Base-by-base conservation (phyloP, 2,113 vertebrate species). In the Phoxinus phoxinus region DNA sequence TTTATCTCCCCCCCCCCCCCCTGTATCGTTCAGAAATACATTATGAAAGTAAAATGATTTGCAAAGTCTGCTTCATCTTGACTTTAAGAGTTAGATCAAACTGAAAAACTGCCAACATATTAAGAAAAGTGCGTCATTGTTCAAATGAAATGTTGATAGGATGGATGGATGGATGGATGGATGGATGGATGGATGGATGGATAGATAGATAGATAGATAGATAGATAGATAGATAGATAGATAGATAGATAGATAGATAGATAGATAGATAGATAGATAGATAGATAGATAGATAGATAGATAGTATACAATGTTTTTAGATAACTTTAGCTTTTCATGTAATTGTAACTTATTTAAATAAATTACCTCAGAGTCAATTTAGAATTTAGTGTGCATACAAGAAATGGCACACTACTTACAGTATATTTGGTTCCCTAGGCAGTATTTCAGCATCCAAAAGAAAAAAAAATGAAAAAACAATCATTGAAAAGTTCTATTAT, bases 401-500 rank as follows among this genome's bases (percentile, higher is more conserved):
- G 19, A 8, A 23, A 71, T n/a, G 3, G 21, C 35, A 71, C 8
- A 71, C 19, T 44, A 23, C 32, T 23, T 23, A 41, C 12, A 25
- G 11, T 27, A 4, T 61, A 12, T 25, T 61, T 61, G n/a, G 9
- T 61, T 61, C 10, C 23, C n/a, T 61, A 4, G 9, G 19, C 12
- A n/a, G 2, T 71, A 71, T 37, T 37, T 23, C 32, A 37, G 21
- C 17, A 9, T 53, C 51, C 23, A 46, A 59, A 27, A 30, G 6
- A 19, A 71, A 32, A 8, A 13, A 6, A 27, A 19, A 9, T n/a
- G 11, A 4, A 5, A 19, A 35, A 41, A 71, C 2, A 13, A 53
- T 7, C 23, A 63, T n/a, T 15, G 58, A 48, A 81, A 84, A 81
- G 69, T 37, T 48, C 13, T 48, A 73, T 74, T 51, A 63, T 69